phyloP scores from a whole-genome alignment of 1,140 invertebrate species.

The Sminthurides bifidus region DNA sequence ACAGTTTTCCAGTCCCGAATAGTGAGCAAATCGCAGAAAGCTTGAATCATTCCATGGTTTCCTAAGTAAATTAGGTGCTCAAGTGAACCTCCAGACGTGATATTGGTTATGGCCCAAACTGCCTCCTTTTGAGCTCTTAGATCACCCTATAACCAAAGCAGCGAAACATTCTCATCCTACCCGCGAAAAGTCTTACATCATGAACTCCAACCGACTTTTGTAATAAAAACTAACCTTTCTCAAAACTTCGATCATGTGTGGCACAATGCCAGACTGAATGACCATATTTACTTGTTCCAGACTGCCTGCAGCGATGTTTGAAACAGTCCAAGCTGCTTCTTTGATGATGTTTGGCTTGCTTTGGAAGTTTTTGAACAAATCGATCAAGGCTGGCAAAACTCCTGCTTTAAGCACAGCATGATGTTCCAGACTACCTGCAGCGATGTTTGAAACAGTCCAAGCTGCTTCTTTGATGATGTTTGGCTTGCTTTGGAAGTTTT shows the following conservation, averaged over 20 bases:
- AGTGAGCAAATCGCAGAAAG: constrained; percentile 43
- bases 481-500: constrained; percentile 55
- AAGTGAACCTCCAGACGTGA: constrained; percentile 58
- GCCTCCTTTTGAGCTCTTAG: constrained; percentile 67
- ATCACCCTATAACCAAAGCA: constrained; percentile 59
- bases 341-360: constrained; percentile 64
- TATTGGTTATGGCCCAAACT: constrained; percentile 67
- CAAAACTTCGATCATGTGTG: constrained; percentile 56
- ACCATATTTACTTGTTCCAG: constrained; percentile 59
- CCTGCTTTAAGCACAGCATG: too few relatives aligned
- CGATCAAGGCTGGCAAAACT: constrained; percentile 59
- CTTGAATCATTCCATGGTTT: constrained; percentile 40
- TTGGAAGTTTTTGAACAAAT: constrained; percentile 57
- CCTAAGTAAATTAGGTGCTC: constrained; percentile 56
- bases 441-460: constrained; percentile 72
- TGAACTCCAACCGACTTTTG: too few relatives aligned
- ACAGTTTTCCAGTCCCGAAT: constrained; percentile 48
- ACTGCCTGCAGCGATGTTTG: constrained; percentile 70
- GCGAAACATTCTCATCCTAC: too few relatives aligned
- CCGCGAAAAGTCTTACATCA: too few relatives aligned
- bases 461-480: constrained; percentile 75
- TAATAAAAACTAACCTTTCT: constrained; percentile 36
- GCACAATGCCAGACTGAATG: constrained; percentile 55
- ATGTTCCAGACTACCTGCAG: constrained; percentile 61
- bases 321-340: constrained; percentile 72